Conservation (phyloP, 1,140 invertebrate species). For the Druon quercuslanigerum region DNA sequence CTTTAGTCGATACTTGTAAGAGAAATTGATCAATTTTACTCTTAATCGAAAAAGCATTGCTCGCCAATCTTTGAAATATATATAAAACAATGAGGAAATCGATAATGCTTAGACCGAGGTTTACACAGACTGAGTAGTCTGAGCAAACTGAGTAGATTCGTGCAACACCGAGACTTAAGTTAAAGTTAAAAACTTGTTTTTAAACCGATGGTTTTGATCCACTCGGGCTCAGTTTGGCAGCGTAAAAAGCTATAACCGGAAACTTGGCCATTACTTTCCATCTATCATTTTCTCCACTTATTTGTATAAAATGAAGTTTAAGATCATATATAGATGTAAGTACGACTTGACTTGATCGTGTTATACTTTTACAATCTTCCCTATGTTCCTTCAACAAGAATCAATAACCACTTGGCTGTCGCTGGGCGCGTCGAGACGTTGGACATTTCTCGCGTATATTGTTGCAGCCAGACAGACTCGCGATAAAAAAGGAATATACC, state of each 20-base stretch:
- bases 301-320: neutral
- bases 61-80: no score
- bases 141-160: no score
- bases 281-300: neutral
- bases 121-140: no score
- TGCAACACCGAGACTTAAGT: no score
- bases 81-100: no score
- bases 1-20: no score
- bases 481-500: slow-evolving; percentile 8
- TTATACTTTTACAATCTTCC: neutral
- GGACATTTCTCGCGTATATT: slow-evolving; percentile 13
- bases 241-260: neutral
- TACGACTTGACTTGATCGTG: neutral
- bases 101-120: no score
- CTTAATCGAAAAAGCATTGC: no score
- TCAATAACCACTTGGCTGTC: slow-evolving; percentile 20
- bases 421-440: neutral
- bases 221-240: neutral
- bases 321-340: neutral
- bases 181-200: slow-evolving; percentile 15
- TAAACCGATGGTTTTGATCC: neutral
- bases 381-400: slow-evolving; percentile 7
- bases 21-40: no score
- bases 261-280: neutral
- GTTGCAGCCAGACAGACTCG: neutral